Percentiles rank a stretch among this genome's conserved stretches.
These are phyloP conservation scores for Calonectris borealis DNA, from an alignment of 2,113 vertebrate species.

Conservation along the genomic window DNA sequence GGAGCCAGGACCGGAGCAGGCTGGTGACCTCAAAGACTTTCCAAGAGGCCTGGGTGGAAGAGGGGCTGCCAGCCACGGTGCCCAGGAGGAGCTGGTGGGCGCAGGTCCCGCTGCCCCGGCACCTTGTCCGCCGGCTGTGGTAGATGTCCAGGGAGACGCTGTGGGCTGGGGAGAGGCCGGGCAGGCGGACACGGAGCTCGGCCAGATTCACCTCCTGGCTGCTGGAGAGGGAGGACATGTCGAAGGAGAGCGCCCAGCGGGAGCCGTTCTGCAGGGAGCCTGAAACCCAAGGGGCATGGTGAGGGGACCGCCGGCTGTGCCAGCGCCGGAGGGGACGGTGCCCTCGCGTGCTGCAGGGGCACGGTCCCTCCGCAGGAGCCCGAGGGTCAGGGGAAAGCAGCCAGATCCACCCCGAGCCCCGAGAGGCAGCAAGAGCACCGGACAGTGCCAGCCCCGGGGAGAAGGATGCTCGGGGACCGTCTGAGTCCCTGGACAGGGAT, in stretches of 20 bases:
- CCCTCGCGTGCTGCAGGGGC: fast-evolving
- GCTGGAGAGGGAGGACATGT: constrained; percentile 83
- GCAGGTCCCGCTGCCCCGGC: background rate
- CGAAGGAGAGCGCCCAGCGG: constrained; percentile 81
- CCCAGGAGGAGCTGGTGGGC: constrained; percentile 76
- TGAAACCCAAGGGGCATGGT: constrained; percentile 20
- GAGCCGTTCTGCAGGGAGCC: constrained; percentile 76
- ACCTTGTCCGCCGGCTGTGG: constrained; percentile 70
- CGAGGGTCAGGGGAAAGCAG: background rate
- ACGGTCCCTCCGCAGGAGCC: fast-evolving
- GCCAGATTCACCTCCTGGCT: constrained; percentile 79
- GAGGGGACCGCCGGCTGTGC: background rate
- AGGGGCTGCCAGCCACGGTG: constrained; percentile 57
- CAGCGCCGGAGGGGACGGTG: fast-evolving
- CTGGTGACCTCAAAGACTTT: constrained; percentile 82
- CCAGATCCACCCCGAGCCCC: background rate
- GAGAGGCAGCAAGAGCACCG: background rate
- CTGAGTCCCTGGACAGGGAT: too few relatives aligned
- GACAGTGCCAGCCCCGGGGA: background rate
- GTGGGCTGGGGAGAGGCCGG: constrained; percentile 32
- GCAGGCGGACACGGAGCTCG: constrained; percentile 78
- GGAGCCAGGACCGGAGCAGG: constrained; percentile 79
- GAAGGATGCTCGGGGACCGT: background rate
- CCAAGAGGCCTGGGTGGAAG: constrained; percentile 72
- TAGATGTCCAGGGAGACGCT: constrained; percentile 77